Evolutionary conservation across 1,140 invertebrate genomes (phyloP).

Genomic region (Homarus americanus): DNA sequence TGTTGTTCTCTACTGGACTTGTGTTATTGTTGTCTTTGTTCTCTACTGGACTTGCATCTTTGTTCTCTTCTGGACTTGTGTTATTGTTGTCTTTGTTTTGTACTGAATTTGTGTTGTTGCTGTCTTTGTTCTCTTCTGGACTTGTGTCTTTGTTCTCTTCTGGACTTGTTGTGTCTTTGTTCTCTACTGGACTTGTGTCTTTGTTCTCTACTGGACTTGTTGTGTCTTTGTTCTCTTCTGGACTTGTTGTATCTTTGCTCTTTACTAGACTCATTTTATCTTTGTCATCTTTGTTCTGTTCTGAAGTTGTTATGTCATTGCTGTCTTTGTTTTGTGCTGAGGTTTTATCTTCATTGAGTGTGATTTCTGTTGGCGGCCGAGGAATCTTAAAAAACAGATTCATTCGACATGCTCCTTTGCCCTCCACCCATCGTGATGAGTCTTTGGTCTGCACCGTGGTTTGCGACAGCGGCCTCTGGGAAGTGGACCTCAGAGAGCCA

Average conservation of each 20-base stretch:
- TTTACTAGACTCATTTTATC: no score
- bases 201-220: neutral
- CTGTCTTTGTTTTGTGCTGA: neutral
- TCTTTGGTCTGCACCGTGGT: neutral
- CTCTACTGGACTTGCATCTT: neutral
- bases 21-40: no score
- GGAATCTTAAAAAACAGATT: neutral
- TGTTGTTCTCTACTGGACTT: no score
- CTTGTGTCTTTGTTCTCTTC: no score
- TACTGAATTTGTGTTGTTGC: no score
- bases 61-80: neutral
- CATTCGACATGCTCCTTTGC: conserved; percentile 21
- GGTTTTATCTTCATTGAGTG: no score
- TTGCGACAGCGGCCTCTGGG: neutral
- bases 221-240: neutral
- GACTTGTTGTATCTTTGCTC: neutral
- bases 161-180: no score
- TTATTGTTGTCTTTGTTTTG: neutral
- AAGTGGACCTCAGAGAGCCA: neutral
- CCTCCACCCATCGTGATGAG: conserved; percentile 31
- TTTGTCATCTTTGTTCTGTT: neutral
- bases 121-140: no score
- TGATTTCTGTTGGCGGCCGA: neutral
- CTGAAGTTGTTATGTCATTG: no score
- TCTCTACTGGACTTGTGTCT: neutral